phyloP scores from a whole-genome alignment of 1,140 invertebrate genomes.

The Drosophila saltans region DNA sequence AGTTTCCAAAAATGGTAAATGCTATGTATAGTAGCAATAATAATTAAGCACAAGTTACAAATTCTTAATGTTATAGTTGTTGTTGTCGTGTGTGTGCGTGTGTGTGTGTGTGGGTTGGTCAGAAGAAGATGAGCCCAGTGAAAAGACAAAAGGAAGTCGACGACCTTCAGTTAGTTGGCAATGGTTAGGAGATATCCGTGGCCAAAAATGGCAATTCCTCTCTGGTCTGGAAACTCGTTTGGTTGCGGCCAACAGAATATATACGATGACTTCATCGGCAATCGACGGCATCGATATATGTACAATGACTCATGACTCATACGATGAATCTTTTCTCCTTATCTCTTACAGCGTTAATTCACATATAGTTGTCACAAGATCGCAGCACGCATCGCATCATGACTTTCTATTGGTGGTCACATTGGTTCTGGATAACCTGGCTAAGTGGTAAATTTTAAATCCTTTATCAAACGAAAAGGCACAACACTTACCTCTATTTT shows the following conservation, averaged over 20 bases:
- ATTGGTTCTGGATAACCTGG: constrained; percentile 88
- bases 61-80: neutral
- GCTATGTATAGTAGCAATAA: neutral
- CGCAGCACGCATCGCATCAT: constrained; percentile 84
- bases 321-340: constrained; percentile 18
- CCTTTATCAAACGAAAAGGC: neutral
- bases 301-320: constrained; percentile 36
- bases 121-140: constrained; percentile 22
- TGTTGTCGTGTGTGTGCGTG: neutral
- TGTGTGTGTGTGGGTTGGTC: constrained; percentile 16
- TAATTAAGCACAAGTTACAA: constrained; percentile 18
- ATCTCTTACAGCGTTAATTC: constrained; percentile 28
- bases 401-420: constrained; percentile 89
- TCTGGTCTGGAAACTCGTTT: constrained; percentile 31
- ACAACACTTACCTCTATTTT: neutral
- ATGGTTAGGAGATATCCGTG: constrained; percentile 25
- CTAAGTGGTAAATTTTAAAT: constrained; percentile 52
- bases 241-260: neutral
- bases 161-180: constrained; percentile 17
- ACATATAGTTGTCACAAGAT: constrained; percentile 53
- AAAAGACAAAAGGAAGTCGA: constrained; percentile 24
- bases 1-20: constrained; percentile 8
- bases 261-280: constrained; percentile 37
- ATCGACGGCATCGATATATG: neutral
- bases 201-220: constrained; percentile 33